Conservation (phyloP, 1,140 invertebrate genomes). For the Apis florea region DNA sequence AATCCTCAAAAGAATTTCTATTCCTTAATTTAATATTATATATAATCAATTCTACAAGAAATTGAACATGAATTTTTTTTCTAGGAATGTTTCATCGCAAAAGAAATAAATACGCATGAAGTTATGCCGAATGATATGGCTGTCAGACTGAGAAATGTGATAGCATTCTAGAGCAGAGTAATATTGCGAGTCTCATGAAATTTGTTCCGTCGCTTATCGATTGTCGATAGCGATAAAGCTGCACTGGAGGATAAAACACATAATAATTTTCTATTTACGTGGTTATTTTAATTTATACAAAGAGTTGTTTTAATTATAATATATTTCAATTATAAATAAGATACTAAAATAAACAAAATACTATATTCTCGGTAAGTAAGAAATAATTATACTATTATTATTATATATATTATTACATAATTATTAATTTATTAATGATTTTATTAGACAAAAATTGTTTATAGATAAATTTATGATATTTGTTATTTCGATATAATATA, state of each 20-base stretch:
- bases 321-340: too few relatives aligned
- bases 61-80: not conserved
- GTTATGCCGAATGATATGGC: conserved; percentile 44
- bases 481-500: too few relatives aligned
- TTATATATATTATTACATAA: too few relatives aligned
- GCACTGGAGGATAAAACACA: not conserved
- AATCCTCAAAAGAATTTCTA: too few relatives aligned
- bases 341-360: too few relatives aligned
- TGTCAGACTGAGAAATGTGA: conserved; percentile 45
- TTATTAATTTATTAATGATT: too few relatives aligned
- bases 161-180: conserved; percentile 24
- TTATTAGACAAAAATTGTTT: too few relatives aligned
- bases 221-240: conserved; percentile 45
- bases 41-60: not conserved
- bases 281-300: too few relatives aligned
- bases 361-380: too few relatives aligned
- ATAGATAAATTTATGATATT: too few relatives aligned
- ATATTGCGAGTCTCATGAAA: conserved; percentile 38
- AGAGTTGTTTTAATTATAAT: too few relatives aligned
- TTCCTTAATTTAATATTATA: not conserved
- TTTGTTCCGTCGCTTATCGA: conserved; percentile 55
- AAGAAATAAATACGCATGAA: conserved; percentile 22
- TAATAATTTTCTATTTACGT: conserved; percentile 13
- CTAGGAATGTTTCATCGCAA: not conserved
- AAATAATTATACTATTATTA: too few relatives aligned